These are phyloP conservation scores for Melitaea cinxia DNA, from an alignment of 1,140 invertebrate species.

Conservation along the genomic window DNA sequence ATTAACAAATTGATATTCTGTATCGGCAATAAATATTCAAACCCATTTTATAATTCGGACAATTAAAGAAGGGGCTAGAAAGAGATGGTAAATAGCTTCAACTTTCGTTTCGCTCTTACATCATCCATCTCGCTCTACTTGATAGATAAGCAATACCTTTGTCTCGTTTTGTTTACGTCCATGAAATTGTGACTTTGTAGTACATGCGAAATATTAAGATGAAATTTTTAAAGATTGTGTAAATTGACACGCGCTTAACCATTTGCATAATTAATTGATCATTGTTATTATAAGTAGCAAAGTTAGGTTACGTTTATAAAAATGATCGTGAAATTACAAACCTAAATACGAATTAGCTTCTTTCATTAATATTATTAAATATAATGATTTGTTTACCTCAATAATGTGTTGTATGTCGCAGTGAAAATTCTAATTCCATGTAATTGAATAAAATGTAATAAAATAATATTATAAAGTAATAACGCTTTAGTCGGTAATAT, in stretches of 20 bases:
- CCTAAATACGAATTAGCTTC: too few species aligned
- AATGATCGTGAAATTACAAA: too few species aligned
- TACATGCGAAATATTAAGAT: slow-evolving; percentile 51
- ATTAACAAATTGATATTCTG: neutral
- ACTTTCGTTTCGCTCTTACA: slow-evolving; percentile 52
- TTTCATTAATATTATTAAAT: too few species aligned
- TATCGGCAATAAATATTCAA: slow-evolving; percentile 34
- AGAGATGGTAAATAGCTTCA: slow-evolving; percentile 53
- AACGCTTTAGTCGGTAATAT: too few species aligned
- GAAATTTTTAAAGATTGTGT: slow-evolving; percentile 1
- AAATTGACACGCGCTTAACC: slow-evolving; percentile 3
- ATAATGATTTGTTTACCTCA: too few species aligned
- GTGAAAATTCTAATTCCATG: too few species aligned
- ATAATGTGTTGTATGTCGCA: too few species aligned
- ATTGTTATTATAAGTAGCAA: too few species aligned
- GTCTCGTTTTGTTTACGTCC: slow-evolving; percentile 77
- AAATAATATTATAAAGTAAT: too few species aligned
- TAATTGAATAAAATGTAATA: too few species aligned
- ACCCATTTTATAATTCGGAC: slow-evolving; percentile 54
- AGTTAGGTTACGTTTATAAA: too few species aligned
- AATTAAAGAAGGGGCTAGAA: slow-evolving; percentile 54
- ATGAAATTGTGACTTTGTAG: slow-evolving; percentile 65
- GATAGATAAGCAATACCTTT: slow-evolving; percentile 59
- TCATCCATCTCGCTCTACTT: slow-evolving; percentile 55
- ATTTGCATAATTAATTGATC: neutral